Evolutionary conservation across 2,888 invertebrate genomes (phyloP), one percentile per base, ranked within the genome.

Genomic region (Cremastobaeus sp.): DNA sequence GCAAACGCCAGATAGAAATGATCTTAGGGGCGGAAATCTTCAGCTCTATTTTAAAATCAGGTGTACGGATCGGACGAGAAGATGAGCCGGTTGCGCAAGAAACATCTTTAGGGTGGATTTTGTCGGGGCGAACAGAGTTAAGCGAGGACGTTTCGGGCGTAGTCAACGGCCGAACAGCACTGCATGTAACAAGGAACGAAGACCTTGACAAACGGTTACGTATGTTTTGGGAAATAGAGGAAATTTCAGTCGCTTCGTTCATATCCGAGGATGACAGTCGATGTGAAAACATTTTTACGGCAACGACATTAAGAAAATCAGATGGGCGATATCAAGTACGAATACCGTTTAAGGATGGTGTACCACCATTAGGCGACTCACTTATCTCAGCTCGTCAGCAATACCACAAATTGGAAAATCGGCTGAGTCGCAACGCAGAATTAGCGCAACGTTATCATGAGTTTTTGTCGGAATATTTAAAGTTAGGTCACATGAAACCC

Each of bases 1-100:
- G 11, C 9, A 12, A 14, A 6, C 6, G 11, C 6, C 32, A 21
- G 1, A 48, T 60, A 18, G 28, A 48, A 11, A 5, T 60, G 9
- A 15, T 60, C 3, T 34, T 48, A 5, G 60, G 48, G 6, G 45
- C 60, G 3, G 60, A 60, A 21, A 30, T 60, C 5, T 60, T 60
- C 15, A 48, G 60, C 15, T 28, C 28, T 3, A 37, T 60, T 21
- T 35, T 64, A 11, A 11, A 18, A 34, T 3, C 11, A 1, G 65
- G 55, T 4, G 45, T 65, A 1, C 43, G 47, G 4, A 8, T 17
- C n/a, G 65, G 55, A 4, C 14, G 11, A 4, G 30, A 17, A 39
- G 21, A 35, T n/a, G 21, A 37, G 11, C 52, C 52, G 0, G 52
- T 52, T 15, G 52, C 52, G 8, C 52, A 55, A 18, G 15, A 52